Evolutionary conservation across 2,797 vertebrate species (phyloP).

Genomic region (Alectoris magna): DNA sequence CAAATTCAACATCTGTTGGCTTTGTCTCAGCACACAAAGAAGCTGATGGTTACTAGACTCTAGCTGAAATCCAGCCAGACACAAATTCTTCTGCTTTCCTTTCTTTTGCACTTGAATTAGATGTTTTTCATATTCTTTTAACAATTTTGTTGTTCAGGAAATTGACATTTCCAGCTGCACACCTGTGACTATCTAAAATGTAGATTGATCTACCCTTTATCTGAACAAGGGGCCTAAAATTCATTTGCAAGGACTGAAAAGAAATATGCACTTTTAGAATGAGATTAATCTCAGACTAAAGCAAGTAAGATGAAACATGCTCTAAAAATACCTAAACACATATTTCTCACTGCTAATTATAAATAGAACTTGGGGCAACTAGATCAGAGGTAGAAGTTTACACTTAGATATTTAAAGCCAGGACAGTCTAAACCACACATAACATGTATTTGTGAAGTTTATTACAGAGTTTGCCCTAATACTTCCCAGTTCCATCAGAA

Average conservation of each 20-base stretch:
- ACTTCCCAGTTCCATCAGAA: background rate
- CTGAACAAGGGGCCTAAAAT: background rate
- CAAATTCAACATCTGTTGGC: background rate
- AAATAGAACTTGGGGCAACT: background rate
- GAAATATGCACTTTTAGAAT: background rate
- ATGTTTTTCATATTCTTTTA: background rate
- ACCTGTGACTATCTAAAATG: background rate
- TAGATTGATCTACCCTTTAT: background rate
- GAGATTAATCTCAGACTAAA: background rate
- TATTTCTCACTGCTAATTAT: background rate
- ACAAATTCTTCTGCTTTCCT: background rate
- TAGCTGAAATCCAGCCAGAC: background rate
- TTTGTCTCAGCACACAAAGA: background rate
- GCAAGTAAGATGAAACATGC: background rate
- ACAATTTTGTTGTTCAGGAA: background rate
- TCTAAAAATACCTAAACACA: background rate
- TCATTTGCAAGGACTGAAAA: background rate
- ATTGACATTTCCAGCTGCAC: background rate
- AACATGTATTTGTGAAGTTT: background rate
- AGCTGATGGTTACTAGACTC: background rate
- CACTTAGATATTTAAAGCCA: background rate
- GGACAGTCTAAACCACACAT: background rate
- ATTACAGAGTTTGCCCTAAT: background rate
- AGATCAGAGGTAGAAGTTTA: background rate
- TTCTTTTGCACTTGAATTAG: background rate